Conservation (phyloP, 2,797 vertebrate genomes). For the Clarias laeviceps region DNA sequence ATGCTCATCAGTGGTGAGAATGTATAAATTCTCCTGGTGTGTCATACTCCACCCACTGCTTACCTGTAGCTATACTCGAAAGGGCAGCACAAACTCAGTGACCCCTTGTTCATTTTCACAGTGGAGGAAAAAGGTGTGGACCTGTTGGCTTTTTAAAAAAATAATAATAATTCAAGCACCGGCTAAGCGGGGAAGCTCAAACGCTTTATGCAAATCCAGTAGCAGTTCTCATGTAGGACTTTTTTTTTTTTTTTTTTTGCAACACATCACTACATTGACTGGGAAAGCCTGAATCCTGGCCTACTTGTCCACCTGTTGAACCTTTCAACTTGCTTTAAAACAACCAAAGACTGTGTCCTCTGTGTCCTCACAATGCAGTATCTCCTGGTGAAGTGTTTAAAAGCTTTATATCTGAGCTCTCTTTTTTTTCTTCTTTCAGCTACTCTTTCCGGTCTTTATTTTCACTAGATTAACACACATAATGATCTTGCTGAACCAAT, state of each 20-base stretch:
- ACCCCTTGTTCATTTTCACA: conserved; percentile 37
- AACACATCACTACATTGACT: conserved; percentile 35
- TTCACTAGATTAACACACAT: conserved; percentile 6
- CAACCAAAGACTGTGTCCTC: conserved; percentile 16
- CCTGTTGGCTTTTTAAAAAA: conserved; percentile 42
- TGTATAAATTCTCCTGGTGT: background rate
- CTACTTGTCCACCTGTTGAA: conserved; percentile 29
- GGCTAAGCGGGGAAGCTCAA: conserved; percentile 39
- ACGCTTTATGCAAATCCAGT: conserved; percentile 39
- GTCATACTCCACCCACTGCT: background rate
- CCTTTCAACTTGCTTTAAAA: conserved; percentile 39
- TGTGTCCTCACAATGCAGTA: conserved; percentile 19
- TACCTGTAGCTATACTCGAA: background rate
- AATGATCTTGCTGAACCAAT: background rate
- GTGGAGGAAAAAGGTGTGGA: conserved; percentile 43
- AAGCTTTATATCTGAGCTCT: conserved; percentile 4
- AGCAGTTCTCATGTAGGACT: conserved; percentile 42
- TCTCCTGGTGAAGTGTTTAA: conserved; percentile 13
- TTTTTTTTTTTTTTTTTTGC: conserved; percentile 21
- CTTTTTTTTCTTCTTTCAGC: background rate
- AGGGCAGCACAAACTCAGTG: background rate
- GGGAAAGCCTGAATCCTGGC: conserved; percentile 13
- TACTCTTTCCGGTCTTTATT: conserved; percentile 3
- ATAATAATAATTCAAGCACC: conserved; percentile 28
- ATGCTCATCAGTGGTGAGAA: background rate